Base-by-base conservation (phyloP, 1,140 invertebrate genomes). In the Trichonephila inaurata region DNA sequence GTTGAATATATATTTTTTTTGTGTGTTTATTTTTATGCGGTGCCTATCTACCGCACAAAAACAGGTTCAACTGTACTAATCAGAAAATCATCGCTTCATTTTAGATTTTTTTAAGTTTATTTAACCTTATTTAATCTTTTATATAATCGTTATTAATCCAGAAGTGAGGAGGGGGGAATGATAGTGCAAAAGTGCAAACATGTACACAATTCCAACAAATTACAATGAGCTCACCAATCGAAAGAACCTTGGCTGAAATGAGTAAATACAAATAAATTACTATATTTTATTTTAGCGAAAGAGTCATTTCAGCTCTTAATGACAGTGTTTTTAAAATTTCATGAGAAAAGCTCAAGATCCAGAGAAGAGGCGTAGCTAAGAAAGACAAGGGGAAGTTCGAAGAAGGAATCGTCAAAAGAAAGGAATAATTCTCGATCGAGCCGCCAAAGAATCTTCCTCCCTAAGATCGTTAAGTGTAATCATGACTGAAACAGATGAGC, bases 401-500 rank as follows among this genome's bases (percentile, higher is more conserved):
- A 16, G 24, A 64, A 89, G 58, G 44, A 89, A 58, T 60, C 58
- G 88, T 72, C 58, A 72, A 21, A 24, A 89, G 69, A 89, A 64
- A 64, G 24, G 88, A 89, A 89, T 72, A 89, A 89, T 69, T 72
- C 88, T 69, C 40, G 33, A 89, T 77, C 66, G 33, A 40, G 51
- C 58, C 60, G 85, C 82, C 82, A 85, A 87, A 61, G 85, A 87
- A 87, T 87, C 85, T 64, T 62, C 61, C 85, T 87, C 61, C 85
- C 58, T 21, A 81, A 91, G 89, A 91, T 91, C 89, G 72, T 91
- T 91, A 91, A 91, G 89, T 91, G 72, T 91, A 91, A 91, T 91
- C 89, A 91, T 61, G 51, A 40, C 18, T 33, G 72, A 61, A 91
- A 91, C 89, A 91, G 89, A 91, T 91, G 89, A 91, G 72, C 89